Conservation (phyloP, 1,140 invertebrate genomes). For the Zeugodacus cucurbitae region DNA sequence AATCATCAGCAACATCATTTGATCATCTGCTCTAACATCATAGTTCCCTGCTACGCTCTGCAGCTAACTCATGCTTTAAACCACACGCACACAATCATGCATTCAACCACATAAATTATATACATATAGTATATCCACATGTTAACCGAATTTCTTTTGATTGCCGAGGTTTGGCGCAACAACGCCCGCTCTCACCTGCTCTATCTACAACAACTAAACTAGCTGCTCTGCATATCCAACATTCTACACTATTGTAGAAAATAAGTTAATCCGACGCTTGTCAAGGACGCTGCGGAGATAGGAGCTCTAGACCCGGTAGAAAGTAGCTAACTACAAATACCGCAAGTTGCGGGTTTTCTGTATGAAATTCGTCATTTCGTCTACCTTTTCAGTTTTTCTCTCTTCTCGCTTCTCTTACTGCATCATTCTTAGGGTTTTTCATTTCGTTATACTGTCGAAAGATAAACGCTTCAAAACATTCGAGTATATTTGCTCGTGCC, state of each 20-base stretch:
- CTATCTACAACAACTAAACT: not conserved
- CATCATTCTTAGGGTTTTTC: not conserved
- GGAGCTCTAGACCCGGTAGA: not conserved
- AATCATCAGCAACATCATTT: not conserved
- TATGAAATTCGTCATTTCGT: not conserved
- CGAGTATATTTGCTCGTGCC: not conserved
- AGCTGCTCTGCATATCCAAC: not conserved
- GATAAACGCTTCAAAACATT: constrained; percentile 20
- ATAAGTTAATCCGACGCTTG: constrained; percentile 14
- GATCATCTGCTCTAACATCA: not conserved
- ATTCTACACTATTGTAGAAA: not conserved
- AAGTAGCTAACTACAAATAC: not conserved
- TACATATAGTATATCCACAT: not conserved
- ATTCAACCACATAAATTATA: not conserved
- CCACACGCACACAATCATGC: not conserved
- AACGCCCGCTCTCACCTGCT: not conserved
- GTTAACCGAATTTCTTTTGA: not conserved
- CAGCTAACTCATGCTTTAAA: not conserved
- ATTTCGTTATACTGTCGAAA: not conserved
- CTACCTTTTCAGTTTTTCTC: not conserved
- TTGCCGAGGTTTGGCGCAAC: not conserved
- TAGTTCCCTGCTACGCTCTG: not conserved
- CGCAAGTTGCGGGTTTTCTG: not conserved
- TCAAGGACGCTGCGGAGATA: not conserved
- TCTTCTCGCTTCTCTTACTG: not conserved